Evolutionary conservation across 1,140 invertebrate genomes (phyloP), one percentile per base, ranked within the genome.

Genomic region (Delia radicum): DNA sequence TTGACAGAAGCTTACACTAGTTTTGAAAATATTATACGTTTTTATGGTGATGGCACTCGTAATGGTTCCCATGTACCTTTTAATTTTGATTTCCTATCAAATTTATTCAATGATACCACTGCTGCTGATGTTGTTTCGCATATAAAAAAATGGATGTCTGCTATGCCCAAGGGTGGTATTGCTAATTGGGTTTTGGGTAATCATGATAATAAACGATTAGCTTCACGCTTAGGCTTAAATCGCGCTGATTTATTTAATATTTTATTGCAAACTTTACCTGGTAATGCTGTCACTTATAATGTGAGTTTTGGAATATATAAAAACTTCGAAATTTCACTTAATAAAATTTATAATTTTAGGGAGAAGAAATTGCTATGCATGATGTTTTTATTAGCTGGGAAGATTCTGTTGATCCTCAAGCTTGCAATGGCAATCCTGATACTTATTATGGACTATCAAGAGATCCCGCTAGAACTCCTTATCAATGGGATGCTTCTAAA

Each of bases 291-390:
- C 33, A 89, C 90, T 26, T 93, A 93, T 82, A 90, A 93, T 82
- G 92, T 78, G 76, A 74, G 74, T 61, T 5, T 13, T 2, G 24
- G 4, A 24, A 26, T 26, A 55, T n/a, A 31, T n/a, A 28, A 62
- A 26, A 29, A 31, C 21, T 63, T 12, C 21, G 29, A 74, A n/a
- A 15, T 73, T 48, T 48, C n/a, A 24, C 10, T 27, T 4, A n/a
- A n/a, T n/a, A n/a, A n/a, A n/a, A n/a, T 74, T 31, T 71, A 15
- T 37, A 15, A 4, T 75, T 69, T 48, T 12, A 93, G 87, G 94
- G 93, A 13, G 93, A 95, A 84, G 94, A 95, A 84, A 89, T 95
- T 37, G 93, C 91, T 0, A 94, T 95, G 92, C 82, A 87, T 15
- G 89, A 94, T 85, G 89, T 87, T 2, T 73, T 75, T 3, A 82